phyloP scores from a whole-genome alignment of 2,797 vertebrate genomes.

The Micropoecilia bifurca region DNA sequence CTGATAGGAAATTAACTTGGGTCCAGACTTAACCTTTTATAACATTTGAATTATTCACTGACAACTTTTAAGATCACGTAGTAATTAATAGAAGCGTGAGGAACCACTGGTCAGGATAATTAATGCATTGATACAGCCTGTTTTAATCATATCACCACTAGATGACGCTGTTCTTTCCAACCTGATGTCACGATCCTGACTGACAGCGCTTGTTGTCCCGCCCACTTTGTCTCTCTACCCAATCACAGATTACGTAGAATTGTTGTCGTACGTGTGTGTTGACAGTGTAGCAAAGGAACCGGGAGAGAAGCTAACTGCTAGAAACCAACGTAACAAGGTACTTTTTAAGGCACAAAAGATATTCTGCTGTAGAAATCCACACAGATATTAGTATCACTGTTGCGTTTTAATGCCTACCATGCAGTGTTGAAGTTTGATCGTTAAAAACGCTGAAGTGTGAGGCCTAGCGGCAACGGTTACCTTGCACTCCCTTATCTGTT shows the following conservation, averaged over 20 bases:
- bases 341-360: background rate
- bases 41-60: background rate
- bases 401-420: accelerated
- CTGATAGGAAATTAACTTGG: background rate
- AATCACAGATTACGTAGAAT: conserved; percentile 72
- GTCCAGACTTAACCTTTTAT: background rate
- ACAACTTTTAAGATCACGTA: background rate
- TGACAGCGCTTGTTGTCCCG: conserved; percentile 15
- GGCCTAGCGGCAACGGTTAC: conserved; percentile 57
- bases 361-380: background rate
- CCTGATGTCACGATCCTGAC: background rate
- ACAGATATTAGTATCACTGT: accelerated
- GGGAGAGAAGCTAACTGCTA: conserved; percentile 51
- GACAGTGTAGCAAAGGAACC: conserved; percentile 66
- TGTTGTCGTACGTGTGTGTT: conserved; percentile 73
- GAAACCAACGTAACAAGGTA: conserved; percentile 75
- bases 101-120: background rate
- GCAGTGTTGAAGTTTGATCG: background rate
- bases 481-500: conserved; percentile 31
- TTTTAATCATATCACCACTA: conserved; percentile 30
- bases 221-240: conserved; percentile 51
- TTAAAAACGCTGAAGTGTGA: conserved; percentile 20
- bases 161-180: conserved; percentile 46
- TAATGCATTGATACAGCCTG: background rate
- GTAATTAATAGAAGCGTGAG: background rate